These are phyloP conservation scores for Mamestra brassicae DNA, from an alignment of 2,888 invertebrate species.

Conservation along the genomic window DNA sequence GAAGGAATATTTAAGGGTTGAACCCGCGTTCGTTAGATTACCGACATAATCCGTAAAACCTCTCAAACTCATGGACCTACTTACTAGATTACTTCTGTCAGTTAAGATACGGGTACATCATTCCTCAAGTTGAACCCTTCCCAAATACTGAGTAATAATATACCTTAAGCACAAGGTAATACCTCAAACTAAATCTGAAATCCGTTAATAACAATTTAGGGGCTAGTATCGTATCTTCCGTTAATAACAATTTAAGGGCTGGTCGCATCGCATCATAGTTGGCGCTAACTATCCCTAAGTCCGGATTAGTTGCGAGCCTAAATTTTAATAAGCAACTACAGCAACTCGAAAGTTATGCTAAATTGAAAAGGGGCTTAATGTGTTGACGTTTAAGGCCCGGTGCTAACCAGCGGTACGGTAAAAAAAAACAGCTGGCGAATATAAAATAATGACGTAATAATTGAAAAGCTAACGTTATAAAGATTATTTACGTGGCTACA, in stretches of 20 bases:
- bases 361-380: slow-evolving; percentile 76
- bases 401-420: background rate
- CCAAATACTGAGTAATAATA: background rate
- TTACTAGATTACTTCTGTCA: slow-evolving; percentile 40
- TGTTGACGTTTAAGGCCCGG: slow-evolving; percentile 59
- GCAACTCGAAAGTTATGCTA: slow-evolving; percentile 80
- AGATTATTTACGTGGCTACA: too few species aligned
- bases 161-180: slow-evolving; percentile 1
- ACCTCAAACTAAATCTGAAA: slow-evolving; percentile 32
- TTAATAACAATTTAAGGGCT: slow-evolving; percentile 51
- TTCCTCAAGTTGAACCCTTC: slow-evolving; percentile 37
- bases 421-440: too few species aligned
- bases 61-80: slow-evolving; percentile 16
- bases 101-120: slow-evolving; percentile 24
- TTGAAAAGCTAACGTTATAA: too few species aligned
- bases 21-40: background rate
- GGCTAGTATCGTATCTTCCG: slow-evolving; percentile 35
- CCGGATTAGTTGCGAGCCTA: slow-evolving; percentile 69
- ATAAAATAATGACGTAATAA: too few species aligned
- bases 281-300: slow-evolving; percentile 71
- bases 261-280: slow-evolving; percentile 41
- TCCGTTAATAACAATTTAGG: slow-evolving; percentile 53
- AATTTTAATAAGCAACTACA: slow-evolving; percentile 80
- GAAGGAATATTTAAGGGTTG: background rate
- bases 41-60: slow-evolving; percentile 10